Base-by-base conservation (phyloP, 2,888 invertebrate species). In the Sisyra nigra region DNA sequence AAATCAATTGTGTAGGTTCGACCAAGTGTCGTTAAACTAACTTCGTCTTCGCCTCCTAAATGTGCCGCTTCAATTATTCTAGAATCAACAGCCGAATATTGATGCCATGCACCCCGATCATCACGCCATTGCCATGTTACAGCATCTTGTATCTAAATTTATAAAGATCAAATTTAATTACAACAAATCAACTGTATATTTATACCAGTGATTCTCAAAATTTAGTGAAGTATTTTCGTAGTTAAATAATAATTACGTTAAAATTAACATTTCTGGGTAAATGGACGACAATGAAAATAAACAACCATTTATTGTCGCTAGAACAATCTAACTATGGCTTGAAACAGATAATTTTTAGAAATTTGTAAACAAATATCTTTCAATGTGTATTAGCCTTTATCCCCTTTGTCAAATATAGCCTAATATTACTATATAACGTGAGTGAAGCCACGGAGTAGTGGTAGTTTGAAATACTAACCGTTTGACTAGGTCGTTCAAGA, bases 101-200 rank as follows among this genome's bases (percentile, higher is more conserved):
- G 82, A 59, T 92, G 92, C 80, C 80, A 89, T 67, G 92, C 67
- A 46, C 74, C 91, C 56, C 91, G 75, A 62, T 96, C 94, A 60
- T 96, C 96, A 42, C 89, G 74, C 96, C 96, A 97, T 62, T 94
- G 93, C 97, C 97, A 97, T 50, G 84, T 78, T 3, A 92, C 85
- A 45, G 81, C 76, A 58, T 87, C 82, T 55, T 77, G 73, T 17
- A 41, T 18, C 48, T 61, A 60, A 56, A 41, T n/a, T 31, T 17
- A 2, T 14, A 29, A 29, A n/a, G n/a, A n/a, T n/a, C 14, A 37
- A 15, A 8, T 10, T 15, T 14, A 37, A 13, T 13, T 13, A 6
- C 4, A 3, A 17, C 2, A 2, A 13, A 13, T 13, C 3, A 11
- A 14, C n/a, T 36, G 2, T 13, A 36, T 36, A 13, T 3, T 3